Evolutionary conservation across 2,797 vertebrate genomes (phyloP).

Genomic region (Diplodus sargus): DNA sequence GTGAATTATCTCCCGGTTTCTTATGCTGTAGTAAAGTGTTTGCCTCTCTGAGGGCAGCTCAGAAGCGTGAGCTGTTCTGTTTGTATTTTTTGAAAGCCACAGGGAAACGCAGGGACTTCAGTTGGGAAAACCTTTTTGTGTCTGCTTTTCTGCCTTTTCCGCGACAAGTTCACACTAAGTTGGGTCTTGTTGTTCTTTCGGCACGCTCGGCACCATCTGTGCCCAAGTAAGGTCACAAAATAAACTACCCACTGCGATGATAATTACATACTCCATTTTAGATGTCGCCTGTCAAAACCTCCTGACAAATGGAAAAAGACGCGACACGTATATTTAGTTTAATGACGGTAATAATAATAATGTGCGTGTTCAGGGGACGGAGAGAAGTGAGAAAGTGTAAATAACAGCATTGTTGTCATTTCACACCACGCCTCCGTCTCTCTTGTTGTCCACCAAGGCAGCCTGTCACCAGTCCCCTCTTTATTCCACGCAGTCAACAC

Average conservation of each 20-base stretch:
- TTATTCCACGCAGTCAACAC: constrained; percentile 53
- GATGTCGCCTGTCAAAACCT: constrained; percentile 32
- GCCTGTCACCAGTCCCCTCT: constrained; percentile 58
- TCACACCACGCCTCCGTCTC: constrained; percentile 75
- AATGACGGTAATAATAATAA: constrained; percentile 26
- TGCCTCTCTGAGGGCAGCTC: constrained; percentile 10
- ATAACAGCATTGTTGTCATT: constrained; percentile 68
- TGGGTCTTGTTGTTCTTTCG: constrained; percentile 20
- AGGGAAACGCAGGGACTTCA: neutral
- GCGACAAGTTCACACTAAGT: constrained; percentile 1
- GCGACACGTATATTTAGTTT: constrained; percentile 37
- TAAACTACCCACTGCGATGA: neutral
- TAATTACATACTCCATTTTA: constrained; percentile 39
- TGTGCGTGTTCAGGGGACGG: constrained; percentile 46
- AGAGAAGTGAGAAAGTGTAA: constrained; percentile 66
- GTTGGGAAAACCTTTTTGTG: constrained; percentile 12
- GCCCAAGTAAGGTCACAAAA: constrained; percentile 17
- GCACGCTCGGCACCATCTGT: neutral
- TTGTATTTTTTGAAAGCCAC: constrained; percentile 22
- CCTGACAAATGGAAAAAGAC: constrained; percentile 34
- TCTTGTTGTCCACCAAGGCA: constrained; percentile 64
- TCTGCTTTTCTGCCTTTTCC: constrained; percentile 19
- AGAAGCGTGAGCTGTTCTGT: constrained; percentile 19
- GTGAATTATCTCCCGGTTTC: constrained; percentile 48
- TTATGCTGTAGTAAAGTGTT: constrained; percentile 5